These are phyloP conservation scores for Sialia sialis DNA, from an alignment of 2,113 vertebrate genomes.

Conservation along the genomic window DNA sequence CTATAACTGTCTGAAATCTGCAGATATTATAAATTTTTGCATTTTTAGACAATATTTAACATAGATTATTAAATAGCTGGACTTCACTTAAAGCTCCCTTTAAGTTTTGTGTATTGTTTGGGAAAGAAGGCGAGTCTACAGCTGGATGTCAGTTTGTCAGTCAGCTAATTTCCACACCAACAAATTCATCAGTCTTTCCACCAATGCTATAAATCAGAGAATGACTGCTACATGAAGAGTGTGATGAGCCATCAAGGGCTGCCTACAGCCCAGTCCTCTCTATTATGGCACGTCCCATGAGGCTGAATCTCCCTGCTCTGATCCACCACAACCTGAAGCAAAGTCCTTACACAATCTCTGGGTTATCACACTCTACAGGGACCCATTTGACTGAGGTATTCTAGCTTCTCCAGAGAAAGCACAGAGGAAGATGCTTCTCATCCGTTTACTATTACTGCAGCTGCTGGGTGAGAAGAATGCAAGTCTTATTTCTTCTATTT, in stretches of 20 bases:
- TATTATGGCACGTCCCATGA: background rate
- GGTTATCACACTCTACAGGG: rapidly evolving
- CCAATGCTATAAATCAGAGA: background rate
- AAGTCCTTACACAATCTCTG: background rate
- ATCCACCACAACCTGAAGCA: background rate
- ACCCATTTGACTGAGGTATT: background rate
- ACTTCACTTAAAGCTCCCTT: background rate
- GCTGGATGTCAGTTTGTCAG: background rate
- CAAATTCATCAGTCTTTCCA: background rate
- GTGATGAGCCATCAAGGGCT: background rate
- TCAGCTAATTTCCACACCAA: background rate
- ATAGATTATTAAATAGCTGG: background rate
- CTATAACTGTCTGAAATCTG: background rate
- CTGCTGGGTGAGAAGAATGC: background rate
- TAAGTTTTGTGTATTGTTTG: background rate
- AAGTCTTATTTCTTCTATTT: background rate
- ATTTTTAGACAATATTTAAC: background rate
- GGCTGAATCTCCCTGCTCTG: background rate
- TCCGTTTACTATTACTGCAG: background rate
- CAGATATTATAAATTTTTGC: background rate
- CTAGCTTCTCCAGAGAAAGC: background rate
- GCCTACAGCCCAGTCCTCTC: rapidly evolving
- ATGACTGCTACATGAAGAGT: rapidly evolving
- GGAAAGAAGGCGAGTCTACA: background rate
- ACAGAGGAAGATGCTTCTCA: background rate